A percentile compares a stretch with the other conserved stretches of the same genome.
These are phyloP conservation scores for Cynoglossus semilaevis DNA, from an alignment of 2,113 vertebrate species.

Conservation along the genomic window DNA sequence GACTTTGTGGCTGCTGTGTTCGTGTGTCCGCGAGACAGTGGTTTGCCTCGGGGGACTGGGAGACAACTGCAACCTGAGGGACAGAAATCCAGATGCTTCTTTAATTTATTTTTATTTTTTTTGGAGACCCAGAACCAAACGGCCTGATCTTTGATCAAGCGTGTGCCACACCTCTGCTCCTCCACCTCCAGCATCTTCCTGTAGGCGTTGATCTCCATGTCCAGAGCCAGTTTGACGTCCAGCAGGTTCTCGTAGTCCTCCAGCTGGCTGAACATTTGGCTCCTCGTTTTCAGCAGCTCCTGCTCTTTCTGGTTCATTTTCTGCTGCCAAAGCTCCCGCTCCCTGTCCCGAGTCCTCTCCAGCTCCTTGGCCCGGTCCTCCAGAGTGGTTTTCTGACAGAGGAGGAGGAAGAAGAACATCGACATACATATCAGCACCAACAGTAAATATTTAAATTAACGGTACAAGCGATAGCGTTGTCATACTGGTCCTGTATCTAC, in stretches of 20 bases:
- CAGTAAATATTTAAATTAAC: neutral
- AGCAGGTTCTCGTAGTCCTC: conserved; percentile 83
- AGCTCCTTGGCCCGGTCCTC: conserved; percentile 73
- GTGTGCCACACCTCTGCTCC: conserved; percentile 76
- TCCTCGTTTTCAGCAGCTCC: conserved; percentile 71
- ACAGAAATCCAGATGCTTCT: neutral
- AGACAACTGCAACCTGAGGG: conserved; percentile 77
- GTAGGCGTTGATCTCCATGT: conserved; percentile 86
- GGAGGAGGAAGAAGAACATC: neutral
- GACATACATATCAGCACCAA: neutral
- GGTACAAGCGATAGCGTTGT: no score
- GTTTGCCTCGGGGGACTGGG: conserved; percentile 63
- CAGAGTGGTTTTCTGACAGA: conserved; percentile 71
- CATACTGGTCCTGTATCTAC: no score
- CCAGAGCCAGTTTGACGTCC: conserved; percentile 83
- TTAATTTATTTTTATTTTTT: neutral
- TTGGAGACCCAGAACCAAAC: neutral
- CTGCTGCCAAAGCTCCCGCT: conserved; percentile 68
- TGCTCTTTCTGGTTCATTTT: conserved; percentile 76
- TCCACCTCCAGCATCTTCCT: conserved; percentile 88
- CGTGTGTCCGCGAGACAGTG: conserved; percentile 35
- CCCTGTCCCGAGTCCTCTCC: conserved; percentile 73
- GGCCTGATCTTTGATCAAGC: neutral
- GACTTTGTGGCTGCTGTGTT: conserved; percentile 46
- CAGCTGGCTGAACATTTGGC: conserved; percentile 75